Conservation (phyloP, 2,797 vertebrate genomes). For the Dromococcyx pavoninus region DNA sequence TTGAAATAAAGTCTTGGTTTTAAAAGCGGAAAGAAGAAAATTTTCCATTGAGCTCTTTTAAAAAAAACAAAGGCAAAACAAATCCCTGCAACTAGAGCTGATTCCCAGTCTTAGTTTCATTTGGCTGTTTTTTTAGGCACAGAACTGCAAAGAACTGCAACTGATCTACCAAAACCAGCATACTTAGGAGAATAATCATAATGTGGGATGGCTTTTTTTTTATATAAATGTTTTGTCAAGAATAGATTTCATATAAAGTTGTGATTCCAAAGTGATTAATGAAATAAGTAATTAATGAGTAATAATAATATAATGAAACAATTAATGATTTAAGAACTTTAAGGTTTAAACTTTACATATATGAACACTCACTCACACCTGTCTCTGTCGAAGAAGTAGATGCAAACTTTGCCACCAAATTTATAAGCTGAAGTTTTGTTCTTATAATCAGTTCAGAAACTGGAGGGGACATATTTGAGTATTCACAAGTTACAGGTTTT, state of each 20-base stretch:
- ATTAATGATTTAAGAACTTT: neutral
- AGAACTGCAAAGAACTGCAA: neutral
- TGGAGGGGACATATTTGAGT: neutral
- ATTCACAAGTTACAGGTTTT: rapidly evolving
- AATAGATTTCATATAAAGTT: neutral
- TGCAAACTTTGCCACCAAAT: neutral
- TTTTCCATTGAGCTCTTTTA: neutral
- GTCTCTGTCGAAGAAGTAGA: neutral
- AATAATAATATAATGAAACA: no score
- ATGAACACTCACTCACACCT: neutral
- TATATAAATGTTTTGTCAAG: neutral
- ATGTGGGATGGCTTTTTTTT: neutral
- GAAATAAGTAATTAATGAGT: no score
- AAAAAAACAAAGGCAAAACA: neutral
- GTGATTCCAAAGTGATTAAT: neutral
- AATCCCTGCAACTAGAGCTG: neutral
- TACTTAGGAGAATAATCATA: neutral
- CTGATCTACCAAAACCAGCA: neutral
- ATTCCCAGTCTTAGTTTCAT: neutral
- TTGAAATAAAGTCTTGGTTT: neutral
- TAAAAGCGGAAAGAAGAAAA: neutral
- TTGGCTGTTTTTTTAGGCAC: neutral
- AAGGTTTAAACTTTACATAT: neutral
- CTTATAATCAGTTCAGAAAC: neutral
- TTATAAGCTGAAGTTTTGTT: neutral